A percentile compares a stretch with the other conserved stretches of the same genome.
phyloP scores from a whole-genome alignment of 2,888 invertebrate genomes.

The Pyrrhia umbra region DNA sequence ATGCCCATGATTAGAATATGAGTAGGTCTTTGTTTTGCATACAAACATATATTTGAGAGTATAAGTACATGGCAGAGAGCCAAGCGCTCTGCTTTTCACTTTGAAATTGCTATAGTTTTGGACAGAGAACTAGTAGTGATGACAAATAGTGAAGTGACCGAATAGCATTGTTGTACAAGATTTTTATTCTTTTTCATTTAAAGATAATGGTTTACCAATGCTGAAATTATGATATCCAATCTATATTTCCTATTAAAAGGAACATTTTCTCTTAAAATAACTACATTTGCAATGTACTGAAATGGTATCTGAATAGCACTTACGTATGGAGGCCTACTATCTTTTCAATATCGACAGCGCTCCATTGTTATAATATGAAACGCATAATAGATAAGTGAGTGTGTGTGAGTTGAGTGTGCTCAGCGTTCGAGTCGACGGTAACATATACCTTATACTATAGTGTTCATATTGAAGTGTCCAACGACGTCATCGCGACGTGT shows the following conservation, averaged over 20 bases:
- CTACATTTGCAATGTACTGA: conserved; percentile 4
- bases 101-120: conserved; percentile 49
- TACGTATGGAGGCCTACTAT: conserved; percentile 17
- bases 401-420: conserved; percentile 35
- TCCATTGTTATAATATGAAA: conserved; percentile 45
- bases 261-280: background rate
- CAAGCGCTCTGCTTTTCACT: conserved; percentile 41
- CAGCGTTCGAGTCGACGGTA: conserved; percentile 38
- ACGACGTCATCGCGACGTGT: conserved; percentile 53
- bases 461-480: conserved; percentile 35
- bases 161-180: conserved; percentile 14
- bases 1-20: background rate
- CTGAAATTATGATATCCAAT: background rate
- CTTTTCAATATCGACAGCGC: conserved; percentile 43
- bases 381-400: conserved; percentile 25
- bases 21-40: conserved; percentile 12
- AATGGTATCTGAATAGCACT: conserved; percentile 13
- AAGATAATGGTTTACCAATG: no score
- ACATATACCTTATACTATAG: conserved; percentile 19
- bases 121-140: conserved; percentile 43
- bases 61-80: conserved; percentile 33
- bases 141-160: conserved; percentile 31
- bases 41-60: conserved; percentile 9
- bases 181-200: background rate
- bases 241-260: background rate